Percentiles rank a stretch among this genome's conserved stretches.
These are phyloP conservation scores for Acrossocheilus wenchowensis DNA, from an alignment of 2,797 vertebrate species.

Conservation along the genomic window DNA sequence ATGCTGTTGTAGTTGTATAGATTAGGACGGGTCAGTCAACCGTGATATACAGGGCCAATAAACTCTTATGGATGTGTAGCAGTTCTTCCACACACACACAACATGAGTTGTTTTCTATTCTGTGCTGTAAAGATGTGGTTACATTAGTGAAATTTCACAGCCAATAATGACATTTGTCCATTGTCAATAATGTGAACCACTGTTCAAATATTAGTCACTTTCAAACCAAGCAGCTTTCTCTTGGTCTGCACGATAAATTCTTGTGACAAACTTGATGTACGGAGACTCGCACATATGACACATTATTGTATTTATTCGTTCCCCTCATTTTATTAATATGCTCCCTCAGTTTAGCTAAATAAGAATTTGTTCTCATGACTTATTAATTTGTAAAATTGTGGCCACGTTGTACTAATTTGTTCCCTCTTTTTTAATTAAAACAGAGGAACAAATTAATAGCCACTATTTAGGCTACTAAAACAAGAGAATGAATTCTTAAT, in stretches of 20 bases:
- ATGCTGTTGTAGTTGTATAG: not conserved
- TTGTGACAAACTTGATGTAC: not conserved
- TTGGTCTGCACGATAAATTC: not conserved
- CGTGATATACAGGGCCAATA: not conserved
- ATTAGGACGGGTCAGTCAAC: slow-evolving; percentile 1
- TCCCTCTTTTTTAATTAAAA: not conserved
- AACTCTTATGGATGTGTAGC: slow-evolving; percentile 25
- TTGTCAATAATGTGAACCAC: not conserved
- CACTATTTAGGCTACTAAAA: not conserved
- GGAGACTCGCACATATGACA: not conserved
- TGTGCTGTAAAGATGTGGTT: not conserved
- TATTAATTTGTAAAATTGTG: too few species aligned
- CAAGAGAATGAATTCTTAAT: too few species aligned
- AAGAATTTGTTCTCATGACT: not conserved
- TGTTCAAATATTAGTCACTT: not conserved
- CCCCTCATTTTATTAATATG: not conserved
- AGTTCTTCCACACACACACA: slow-evolving; percentile 54
- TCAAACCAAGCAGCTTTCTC: not conserved
- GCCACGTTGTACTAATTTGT: not conserved
- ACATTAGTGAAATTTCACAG: not conserved
- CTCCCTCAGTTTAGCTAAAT: not conserved
- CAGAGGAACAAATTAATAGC: too few species aligned
- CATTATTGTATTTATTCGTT: not conserved
- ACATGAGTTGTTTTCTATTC: not conserved
- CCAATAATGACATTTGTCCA: not conserved